These are phyloP conservation scores for Tadarida brasiliensis DNA, from an alignment of 2,797 vertebrate species.

Conservation along the genomic window DNA sequence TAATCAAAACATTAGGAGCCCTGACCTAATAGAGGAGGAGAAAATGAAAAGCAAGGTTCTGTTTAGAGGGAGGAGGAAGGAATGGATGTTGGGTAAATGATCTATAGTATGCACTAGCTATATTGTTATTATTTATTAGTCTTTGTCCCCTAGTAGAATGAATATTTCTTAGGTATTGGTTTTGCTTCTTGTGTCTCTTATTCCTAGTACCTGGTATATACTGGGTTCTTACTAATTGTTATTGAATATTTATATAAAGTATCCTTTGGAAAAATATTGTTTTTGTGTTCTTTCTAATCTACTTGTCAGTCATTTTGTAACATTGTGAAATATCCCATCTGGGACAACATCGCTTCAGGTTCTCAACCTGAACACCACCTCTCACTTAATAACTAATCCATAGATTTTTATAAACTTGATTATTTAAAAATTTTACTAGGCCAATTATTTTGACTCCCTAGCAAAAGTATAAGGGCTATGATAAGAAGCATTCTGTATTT, in stretches of 20 bases:
- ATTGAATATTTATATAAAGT: background rate
- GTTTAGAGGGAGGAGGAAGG: background rate
- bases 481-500: background rate
- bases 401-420: background rate
- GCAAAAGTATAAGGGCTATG: background rate
- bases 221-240: background rate
- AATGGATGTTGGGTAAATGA: background rate
- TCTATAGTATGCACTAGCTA: background rate
- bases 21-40: background rate
- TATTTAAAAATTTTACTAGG: background rate
- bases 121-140: background rate
- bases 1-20: background rate
- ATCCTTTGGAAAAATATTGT: background rate
- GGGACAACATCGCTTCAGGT: background rate
- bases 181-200: background rate
- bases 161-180: background rate
- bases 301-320: background rate
- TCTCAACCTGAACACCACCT: background rate
- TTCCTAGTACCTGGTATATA: background rate
- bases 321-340: background rate
- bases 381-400: background rate
- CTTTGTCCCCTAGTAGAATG: background rate
- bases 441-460: background rate
- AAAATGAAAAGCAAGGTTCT: background rate
- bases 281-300: background rate